A percentile compares a stretch with the other conserved stretches of the same genome.
phyloP scores from a whole-genome alignment of 1,140 invertebrate genomes.

The Oryctes rhinoceros region DNA sequence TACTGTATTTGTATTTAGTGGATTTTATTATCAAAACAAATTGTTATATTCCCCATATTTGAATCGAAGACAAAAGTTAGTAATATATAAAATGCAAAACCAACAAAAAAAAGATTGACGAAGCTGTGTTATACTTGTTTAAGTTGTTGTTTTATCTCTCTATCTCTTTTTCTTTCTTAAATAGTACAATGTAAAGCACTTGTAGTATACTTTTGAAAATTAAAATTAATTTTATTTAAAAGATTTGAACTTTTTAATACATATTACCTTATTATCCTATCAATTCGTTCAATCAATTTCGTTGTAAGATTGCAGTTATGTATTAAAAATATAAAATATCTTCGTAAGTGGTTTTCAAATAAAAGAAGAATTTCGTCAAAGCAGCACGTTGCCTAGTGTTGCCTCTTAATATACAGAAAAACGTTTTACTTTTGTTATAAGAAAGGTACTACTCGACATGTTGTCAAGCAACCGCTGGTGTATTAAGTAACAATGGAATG shows the following conservation, averaged over 20 bases:
- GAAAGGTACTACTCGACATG: no score
- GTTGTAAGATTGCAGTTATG: no score
- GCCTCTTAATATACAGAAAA: no score
- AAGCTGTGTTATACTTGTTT: conserved; percentile 29
- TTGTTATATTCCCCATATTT: conserved; percentile 17
- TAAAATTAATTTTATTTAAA: conserved; percentile 41
- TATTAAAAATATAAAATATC: no score
- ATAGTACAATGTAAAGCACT: conserved; percentile 37
- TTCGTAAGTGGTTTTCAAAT: no score
- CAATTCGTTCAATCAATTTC: not conserved
- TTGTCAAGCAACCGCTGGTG: no score
- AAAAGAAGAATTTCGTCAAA: no score
- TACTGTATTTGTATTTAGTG: conserved; percentile 29
- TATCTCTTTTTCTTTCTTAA: conserved; percentile 11
- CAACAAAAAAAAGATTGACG: conserved; percentile 1
- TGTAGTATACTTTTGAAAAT: conserved; percentile 40
- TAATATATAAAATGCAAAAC: conserved; percentile 8
- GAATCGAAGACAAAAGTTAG: not conserved
- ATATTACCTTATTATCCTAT: not conserved
- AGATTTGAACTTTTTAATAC: not conserved
- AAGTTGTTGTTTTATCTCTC: conserved; percentile 29
- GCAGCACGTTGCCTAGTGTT: no score
- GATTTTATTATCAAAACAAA: not conserved
- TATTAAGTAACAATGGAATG: no score
- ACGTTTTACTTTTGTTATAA: no score